A percentile compares a stretch with the other conserved stretches of the same genome.
These are phyloP conservation scores for Galendromus occidentalis DNA, from an alignment of 1,140 invertebrate genomes.

Conservation along the genomic window DNA sequence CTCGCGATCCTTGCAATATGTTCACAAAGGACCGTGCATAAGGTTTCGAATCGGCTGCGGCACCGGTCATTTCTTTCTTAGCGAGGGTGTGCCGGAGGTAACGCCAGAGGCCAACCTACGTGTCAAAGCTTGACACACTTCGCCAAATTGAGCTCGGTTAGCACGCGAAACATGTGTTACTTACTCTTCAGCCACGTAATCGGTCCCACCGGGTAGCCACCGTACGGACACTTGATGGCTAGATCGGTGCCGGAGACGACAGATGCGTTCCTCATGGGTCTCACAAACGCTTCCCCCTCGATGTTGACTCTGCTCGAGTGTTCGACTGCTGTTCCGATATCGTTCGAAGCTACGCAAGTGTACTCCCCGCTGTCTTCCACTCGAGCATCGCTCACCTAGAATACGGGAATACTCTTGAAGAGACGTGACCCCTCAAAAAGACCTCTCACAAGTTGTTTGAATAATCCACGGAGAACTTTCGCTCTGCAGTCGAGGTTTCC, in stretches of 20 bases:
- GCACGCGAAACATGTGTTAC: neutral
- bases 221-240: conserved; percentile 74
- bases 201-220: conserved; percentile 68
- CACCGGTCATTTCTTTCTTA: no score
- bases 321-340: conserved; percentile 13
- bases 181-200: conserved; percentile 71
- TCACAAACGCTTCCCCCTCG: conserved; percentile 50
- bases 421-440: no score
- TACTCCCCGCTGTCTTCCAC: conserved; percentile 29
- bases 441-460: no score
- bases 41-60: no score
- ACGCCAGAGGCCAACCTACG: no score
- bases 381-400: conserved; percentile 46
- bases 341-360: conserved; percentile 23
- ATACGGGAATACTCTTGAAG: conserved; percentile 45
- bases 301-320: conserved; percentile 71
- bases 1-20: no score
- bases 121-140: no score
- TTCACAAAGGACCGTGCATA: no score
- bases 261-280: conserved; percentile 71
- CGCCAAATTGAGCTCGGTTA: no score
- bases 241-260: conserved; percentile 65
- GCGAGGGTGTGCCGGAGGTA: no score
- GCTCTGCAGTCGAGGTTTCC: no score
- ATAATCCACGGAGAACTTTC: no score